A percentile compares a stretch with the other conserved stretches of the same genome.
Conservation (phyloP, 2,113 vertebrate genomes). For the Grallaria varia region DNA sequence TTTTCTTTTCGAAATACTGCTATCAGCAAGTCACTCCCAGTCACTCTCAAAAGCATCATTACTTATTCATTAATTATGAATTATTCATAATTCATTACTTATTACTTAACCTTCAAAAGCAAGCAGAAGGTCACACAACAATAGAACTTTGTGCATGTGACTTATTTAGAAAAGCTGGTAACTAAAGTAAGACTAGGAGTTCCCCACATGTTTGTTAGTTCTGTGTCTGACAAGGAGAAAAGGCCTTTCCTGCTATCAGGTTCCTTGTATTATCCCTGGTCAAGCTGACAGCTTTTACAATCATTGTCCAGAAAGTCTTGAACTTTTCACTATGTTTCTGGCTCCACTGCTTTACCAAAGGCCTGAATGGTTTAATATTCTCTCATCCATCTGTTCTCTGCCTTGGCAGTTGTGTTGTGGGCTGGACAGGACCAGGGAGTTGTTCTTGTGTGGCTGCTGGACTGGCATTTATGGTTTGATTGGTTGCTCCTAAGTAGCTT, state of each 20-base stretch:
- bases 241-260: background rate
- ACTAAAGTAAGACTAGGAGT: background rate
- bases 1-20: background rate
- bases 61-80: slow-evolving; percentile 54
- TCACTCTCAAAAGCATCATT: background rate
- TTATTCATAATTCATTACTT: slow-evolving; percentile 60
- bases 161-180: slow-evolving; percentile 12
- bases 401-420: background rate
- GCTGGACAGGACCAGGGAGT: background rate
- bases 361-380: background rate
- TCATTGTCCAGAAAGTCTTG: background rate
- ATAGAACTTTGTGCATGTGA: background rate
- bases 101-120: slow-evolving; percentile 53
- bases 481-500: background rate
- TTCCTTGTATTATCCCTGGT: background rate
- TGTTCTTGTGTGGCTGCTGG: background rate
- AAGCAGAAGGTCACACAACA: background rate
- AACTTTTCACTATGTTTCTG: background rate
- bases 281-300: background rate
- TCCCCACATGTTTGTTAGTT: background rate
- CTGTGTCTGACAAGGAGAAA: background rate
- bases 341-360: background rate
- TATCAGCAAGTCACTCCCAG: background rate
- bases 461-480: background rate
- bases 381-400: background rate